Percentiles rank a stretch among this genome's conserved stretches.
Conservation (phyloP, 2,888 invertebrate species). For the Chloroclystis v-ata region DNA sequence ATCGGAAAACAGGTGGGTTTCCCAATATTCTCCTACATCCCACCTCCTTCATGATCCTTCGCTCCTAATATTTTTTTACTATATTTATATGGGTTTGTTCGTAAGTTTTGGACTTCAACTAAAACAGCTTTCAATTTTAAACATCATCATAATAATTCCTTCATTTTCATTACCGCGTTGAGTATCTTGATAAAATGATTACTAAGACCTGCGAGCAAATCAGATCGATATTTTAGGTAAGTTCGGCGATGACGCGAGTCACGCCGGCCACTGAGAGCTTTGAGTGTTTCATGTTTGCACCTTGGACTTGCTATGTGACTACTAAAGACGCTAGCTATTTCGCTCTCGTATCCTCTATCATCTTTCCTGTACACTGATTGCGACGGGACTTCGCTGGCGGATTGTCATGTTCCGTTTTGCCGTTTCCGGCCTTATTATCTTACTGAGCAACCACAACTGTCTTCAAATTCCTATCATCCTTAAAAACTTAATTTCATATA, state of each 20-base stretch:
- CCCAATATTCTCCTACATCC: slow-evolving; percentile 24
- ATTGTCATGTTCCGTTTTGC: slow-evolving; percentile 45
- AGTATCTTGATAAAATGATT: too few relatives aligned
- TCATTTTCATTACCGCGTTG: too few relatives aligned
- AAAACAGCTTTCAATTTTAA: too few relatives aligned
- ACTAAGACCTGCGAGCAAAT: slow-evolving; percentile 32
- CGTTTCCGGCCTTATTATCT: slow-evolving; percentile 27
- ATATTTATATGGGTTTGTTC: slow-evolving; percentile 39
- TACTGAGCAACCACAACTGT: slow-evolving; percentile 10
- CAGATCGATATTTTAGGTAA: slow-evolving; percentile 55
- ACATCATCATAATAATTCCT: too few relatives aligned
- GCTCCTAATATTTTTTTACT: slow-evolving; percentile 33
- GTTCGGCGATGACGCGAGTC: slow-evolving; percentile 63
- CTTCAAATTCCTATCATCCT: not conserved
- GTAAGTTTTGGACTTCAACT: slow-evolving; percentile 28
- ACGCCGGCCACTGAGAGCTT: slow-evolving; percentile 75
- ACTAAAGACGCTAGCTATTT: slow-evolving; percentile 76
- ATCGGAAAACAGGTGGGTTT: slow-evolving; percentile 70
- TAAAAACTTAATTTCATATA: not conserved
- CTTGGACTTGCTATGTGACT: slow-evolving; percentile 79
- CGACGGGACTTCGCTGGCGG: slow-evolving; percentile 65
- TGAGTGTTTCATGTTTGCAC: slow-evolving; percentile 80
- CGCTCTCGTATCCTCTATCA: slow-evolving; percentile 76
- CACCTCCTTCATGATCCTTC: slow-evolving; percentile 23
- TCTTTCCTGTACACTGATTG: slow-evolving; percentile 77